Percentiles rank a stretch among this genome's conserved stretches.
Conservation (phyloP, 2,888 invertebrate genomes). For the Eurytoma californica region DNA sequence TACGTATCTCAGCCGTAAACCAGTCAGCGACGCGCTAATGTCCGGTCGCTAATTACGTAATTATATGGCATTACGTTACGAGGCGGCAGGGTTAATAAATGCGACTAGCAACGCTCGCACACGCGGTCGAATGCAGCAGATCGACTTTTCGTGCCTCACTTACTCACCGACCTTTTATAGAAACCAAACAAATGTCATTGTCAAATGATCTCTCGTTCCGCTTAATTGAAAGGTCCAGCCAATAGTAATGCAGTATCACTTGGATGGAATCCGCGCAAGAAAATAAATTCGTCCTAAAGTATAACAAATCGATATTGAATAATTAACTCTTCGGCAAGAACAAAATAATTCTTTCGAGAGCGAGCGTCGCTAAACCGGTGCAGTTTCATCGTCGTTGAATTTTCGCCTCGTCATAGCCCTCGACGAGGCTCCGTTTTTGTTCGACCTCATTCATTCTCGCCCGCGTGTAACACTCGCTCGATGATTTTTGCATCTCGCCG, state of each 20-base stretch:
- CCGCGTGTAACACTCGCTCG: background rate
- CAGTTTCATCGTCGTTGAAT: background rate
- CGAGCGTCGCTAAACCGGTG: background rate
- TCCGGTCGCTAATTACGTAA: constrained; percentile 72
- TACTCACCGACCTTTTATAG: background rate
- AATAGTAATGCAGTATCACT: constrained; percentile 1
- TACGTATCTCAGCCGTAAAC: constrained; percentile 72
- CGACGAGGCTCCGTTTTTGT: constrained; percentile 8
- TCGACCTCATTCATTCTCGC: constrained; percentile 17
- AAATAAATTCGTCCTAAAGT: background rate
- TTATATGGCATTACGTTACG: constrained; percentile 72
- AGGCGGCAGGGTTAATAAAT: constrained; percentile 64
- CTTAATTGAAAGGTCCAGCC: background rate
- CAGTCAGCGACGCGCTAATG: constrained; percentile 71
- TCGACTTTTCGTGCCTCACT: no score
- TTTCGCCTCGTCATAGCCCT: constrained; percentile 31
- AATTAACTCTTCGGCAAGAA: constrained; percentile 41
- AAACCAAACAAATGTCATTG: background rate
- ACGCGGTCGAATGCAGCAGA: background rate
- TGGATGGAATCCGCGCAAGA: no score
- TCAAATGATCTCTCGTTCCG: background rate
- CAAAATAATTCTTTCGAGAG: constrained; percentile 2
- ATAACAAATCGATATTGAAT: constrained; percentile 43
- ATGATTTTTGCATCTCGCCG: constrained; percentile 29
- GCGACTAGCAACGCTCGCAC: constrained; percentile 44